Base-by-base conservation (phyloP, 2,888 invertebrate genomes). In the Ceriagrion tenellum region DNA sequence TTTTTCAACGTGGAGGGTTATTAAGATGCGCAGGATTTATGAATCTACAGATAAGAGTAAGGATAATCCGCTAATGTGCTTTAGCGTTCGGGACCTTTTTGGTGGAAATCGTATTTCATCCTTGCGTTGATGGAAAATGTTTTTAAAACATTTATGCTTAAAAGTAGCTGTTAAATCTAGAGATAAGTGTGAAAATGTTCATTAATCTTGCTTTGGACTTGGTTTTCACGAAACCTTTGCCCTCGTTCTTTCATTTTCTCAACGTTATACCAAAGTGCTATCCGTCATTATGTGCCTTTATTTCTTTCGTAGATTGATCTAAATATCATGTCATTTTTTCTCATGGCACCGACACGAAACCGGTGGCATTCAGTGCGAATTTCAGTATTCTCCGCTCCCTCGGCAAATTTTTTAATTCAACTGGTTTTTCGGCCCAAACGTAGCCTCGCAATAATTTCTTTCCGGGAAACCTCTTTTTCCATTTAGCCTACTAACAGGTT, bases 401-500 rank as follows among this genome's bases (percentile, higher is more conserved):
- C 4, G 35, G 13, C 35, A 81, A 35, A 16, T 35, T 81, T 81
- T 81, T 81, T 59, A 81, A 81, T 81, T 35, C 81, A 81, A 81
- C 81, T 81, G 81, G 81, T 81, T 59, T 35, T 81, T 81, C 81
- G 16, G 35, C 35, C 81, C 35, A 35, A 81, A 59, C 35, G 35
- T 81, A 4, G 81, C 81, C 81, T 16, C 81, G 35, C 81, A 81
- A 81, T 81, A 35, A 81, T 35, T 81, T 81, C 81, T 81, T 30
- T 81, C 35, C 81, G 30, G 81, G 81, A 81, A 81, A 81, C 30
- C 13, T 81, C 81, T 81, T 81, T 81, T 81, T 81, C 30, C 81
- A 81, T 81, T 81, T 81, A 81, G 35, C 81, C 81, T 81, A 81
- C 81, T 81, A 81, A 81, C 81, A 81, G 81, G 81, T 81, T 81